Conservation (phyloP, 2,888 invertebrate genomes). For the Apocheima hispidaria region DNA sequence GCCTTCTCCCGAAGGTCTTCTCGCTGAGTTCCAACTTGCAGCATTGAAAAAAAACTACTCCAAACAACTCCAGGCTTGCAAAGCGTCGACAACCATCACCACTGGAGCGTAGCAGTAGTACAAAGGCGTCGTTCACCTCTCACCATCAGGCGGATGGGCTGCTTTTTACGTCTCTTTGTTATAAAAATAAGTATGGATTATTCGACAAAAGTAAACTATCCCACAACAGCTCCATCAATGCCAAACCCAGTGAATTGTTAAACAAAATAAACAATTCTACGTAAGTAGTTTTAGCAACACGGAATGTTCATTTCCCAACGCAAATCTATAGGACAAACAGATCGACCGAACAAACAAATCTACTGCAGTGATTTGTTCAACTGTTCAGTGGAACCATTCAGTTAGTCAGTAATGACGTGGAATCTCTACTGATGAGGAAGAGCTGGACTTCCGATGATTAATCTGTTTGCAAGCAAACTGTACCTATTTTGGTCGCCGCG, state of each 20-base stretch:
- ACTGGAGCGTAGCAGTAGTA: too few relatives aligned
- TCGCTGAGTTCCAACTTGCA: too few relatives aligned
- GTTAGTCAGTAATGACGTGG: neutral
- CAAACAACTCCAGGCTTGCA: too few relatives aligned
- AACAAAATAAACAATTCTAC: conserved; percentile 8
- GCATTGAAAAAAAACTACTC: too few relatives aligned
- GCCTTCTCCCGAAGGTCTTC: too few relatives aligned
- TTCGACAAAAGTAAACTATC: too few relatives aligned
- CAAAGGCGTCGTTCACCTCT: too few relatives aligned
- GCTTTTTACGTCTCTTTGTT: too few relatives aligned
- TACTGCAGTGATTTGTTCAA: neutral
- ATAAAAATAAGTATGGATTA: too few relatives aligned
- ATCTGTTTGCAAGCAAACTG: neutral
- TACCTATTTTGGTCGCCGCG: neutral
- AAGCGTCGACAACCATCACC: too few relatives aligned
- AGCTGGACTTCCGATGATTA: neutral
- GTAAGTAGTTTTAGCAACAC: conserved; percentile 2
- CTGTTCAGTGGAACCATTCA: neutral
- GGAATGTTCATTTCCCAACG: conserved; percentile 2
- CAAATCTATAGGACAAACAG: neutral
- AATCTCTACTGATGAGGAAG: neutral
- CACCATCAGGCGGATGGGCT: too few relatives aligned
- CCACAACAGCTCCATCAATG: neutral
- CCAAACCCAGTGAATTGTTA: neutral
- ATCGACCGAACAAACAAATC: conserved; percentile 2